A percentile compares a stretch with the other conserved stretches of the same genome.
These are phyloP conservation scores for Bovichtus diacanthus DNA, from an alignment of 2,797 vertebrate species.

Conservation along the genomic window DNA sequence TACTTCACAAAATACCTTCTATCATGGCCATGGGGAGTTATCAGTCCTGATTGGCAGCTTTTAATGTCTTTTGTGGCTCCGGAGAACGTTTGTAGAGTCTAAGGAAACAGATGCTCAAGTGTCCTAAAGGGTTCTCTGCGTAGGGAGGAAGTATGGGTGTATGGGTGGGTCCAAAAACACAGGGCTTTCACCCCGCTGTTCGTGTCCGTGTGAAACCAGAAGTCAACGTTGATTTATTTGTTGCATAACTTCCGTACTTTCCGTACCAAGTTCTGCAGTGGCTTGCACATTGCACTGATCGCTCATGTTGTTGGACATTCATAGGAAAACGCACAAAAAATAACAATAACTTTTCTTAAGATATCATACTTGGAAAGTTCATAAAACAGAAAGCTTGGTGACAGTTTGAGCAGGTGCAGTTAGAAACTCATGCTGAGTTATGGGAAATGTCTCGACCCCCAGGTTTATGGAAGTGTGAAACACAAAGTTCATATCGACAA, in stretches of 20 bases:
- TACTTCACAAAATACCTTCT: not conserved
- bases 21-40: not conserved
- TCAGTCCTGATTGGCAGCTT: not conserved
- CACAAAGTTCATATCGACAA: not conserved
- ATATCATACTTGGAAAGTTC: not conserved
- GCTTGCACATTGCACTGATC: too few species aligned
- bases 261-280: too few species aligned
- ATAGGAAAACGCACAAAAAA: too few species aligned
- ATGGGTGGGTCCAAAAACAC: too few species aligned
- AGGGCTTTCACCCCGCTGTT: too few species aligned
- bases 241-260: too few species aligned
- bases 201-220: too few species aligned
- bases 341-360: too few species aligned
- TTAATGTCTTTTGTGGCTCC: constrained; percentile 6
- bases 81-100: constrained; percentile 3
- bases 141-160: too few species aligned
- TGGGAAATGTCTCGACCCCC: not conserved
- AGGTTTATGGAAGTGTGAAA: not conserved
- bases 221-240: too few species aligned
- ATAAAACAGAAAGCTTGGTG: not conserved
- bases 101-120: not conserved
- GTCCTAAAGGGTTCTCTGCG: too few species aligned
- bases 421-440: not conserved
- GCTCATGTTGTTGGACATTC: too few species aligned
- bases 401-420: not conserved